phyloP scores from a whole-genome alignment of 2,113 vertebrate species.

The Ailurus styani region DNA sequence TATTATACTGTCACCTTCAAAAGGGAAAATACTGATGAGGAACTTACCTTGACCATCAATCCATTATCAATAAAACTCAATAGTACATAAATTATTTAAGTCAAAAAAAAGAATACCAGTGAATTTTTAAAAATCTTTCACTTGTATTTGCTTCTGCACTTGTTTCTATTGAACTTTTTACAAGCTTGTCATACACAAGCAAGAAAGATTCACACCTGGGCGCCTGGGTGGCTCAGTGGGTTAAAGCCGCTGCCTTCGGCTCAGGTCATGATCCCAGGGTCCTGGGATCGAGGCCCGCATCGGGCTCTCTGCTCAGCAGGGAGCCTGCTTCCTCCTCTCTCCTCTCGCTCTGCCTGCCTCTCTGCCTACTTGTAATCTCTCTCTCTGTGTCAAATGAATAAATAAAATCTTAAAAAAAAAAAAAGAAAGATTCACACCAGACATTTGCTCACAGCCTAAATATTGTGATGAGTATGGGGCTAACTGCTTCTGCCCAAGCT shows the following conservation, averaged over 20 bases:
- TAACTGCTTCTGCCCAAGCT: background rate
- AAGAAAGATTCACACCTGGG: background rate
- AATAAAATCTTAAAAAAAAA: too few species aligned
- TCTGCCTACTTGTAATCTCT: too few species aligned
- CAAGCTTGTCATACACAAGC: background rate
- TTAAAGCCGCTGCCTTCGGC: too few species aligned
- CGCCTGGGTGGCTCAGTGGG: too few species aligned
- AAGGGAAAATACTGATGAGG: background rate
- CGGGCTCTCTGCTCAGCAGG: too few species aligned
- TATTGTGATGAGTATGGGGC: rapidly evolving
- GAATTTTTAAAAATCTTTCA: background rate
- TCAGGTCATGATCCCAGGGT: too few species aligned
- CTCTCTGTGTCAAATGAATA: too few species aligned
- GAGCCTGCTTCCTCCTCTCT: too few species aligned
- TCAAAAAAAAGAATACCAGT: background rate
- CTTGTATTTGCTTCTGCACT: background rate
- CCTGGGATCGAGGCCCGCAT: too few species aligned
- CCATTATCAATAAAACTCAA: background rate
- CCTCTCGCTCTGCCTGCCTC: too few species aligned
- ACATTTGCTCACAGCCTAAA: background rate
- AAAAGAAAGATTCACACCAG: background rate
- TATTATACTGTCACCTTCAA: background rate
- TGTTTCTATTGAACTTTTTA: background rate
- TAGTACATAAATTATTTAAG: background rate
- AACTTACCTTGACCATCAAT: background rate